Base-by-base conservation (phyloP, 2,888 invertebrate species). In the Synergus japonicus region DNA sequence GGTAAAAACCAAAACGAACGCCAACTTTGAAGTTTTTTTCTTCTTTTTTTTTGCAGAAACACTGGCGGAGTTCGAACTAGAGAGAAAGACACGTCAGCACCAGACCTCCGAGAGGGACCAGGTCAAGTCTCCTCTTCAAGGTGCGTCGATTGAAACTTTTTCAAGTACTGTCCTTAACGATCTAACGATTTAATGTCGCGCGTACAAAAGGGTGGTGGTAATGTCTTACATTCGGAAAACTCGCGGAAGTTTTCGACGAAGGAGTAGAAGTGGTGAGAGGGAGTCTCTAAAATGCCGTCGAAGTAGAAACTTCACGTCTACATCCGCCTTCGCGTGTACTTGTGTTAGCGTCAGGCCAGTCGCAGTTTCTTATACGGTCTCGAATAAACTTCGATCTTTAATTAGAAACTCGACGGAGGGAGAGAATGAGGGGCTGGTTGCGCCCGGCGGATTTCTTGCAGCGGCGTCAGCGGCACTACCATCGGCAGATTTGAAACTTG, bases 61-160 rank as follows among this genome's bases (percentile, higher is more conserved):
- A 81, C 93, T 97, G 89, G 96, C 96, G 86, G 97, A 97, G 93
- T 94, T 97, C 91, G 97, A 97, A 93, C 94, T 97, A 95, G 97
- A 97, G 92, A 95, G 97, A 92, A 97, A 97, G 92, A 95, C 96
- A 69, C 95, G 97, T 85, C 96, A 96, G 90, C 96, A 96, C 88
- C 95, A 95, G 86, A 93, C 94, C 85, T 93, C 95, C 92, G 97
- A 97, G 90, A 95, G 96, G 85, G 97, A 97, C 91, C 92, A 92
- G 87, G 97, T 97, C 78, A 97, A 97, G 93, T 96, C 97, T 87
- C 97, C 97, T 58, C 94, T 97, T 83, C 96, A 97, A 88, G 97
- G 97, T 92, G 86, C 86, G 90, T 90, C 78, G 22, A 64, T 46
- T 29, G 64, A 77, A 63, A 63, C 29, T 76, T 69, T 54, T 9